A percentile compares a stretch with the other conserved stretches of the same genome.
Conservation (phyloP, 2,113 vertebrate genomes). For the Pycnonotus jocosus region DNA sequence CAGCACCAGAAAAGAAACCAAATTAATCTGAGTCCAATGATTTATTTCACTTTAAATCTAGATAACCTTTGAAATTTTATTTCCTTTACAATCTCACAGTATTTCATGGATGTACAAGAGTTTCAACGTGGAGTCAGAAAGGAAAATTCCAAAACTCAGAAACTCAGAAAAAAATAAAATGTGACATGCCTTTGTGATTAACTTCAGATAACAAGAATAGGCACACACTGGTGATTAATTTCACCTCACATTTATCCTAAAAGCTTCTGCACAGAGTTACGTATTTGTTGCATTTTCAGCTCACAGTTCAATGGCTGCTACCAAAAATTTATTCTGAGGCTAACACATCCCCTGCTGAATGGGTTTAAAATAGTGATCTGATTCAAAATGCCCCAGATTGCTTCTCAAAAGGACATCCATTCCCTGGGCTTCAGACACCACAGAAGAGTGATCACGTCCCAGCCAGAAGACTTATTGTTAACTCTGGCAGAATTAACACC, state of each 20-base stretch:
- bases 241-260: background rate
- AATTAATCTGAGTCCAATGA: background rate
- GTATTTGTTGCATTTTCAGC: background rate
- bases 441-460: background rate
- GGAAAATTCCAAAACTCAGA: background rate
- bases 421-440: background rate
- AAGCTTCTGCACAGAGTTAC: background rate
- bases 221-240: background rate
- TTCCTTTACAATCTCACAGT: background rate
- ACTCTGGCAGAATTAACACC: background rate
- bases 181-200: background rate
- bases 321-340: conserved; percentile 13
- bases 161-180: background rate
- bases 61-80: background rate
- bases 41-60: background rate
- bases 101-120: background rate
- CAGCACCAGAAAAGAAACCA: background rate
- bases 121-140: background rate
- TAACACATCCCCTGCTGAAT: background rate
- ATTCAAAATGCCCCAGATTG: background rate
- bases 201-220: background rate
- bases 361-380: background rate
- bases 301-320: background rate
- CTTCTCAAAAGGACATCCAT: background rate
- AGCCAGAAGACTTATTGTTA: background rate